phyloP scores from a whole-genome alignment of 2,797 vertebrate genomes.

The Siniperca undulata region DNA sequence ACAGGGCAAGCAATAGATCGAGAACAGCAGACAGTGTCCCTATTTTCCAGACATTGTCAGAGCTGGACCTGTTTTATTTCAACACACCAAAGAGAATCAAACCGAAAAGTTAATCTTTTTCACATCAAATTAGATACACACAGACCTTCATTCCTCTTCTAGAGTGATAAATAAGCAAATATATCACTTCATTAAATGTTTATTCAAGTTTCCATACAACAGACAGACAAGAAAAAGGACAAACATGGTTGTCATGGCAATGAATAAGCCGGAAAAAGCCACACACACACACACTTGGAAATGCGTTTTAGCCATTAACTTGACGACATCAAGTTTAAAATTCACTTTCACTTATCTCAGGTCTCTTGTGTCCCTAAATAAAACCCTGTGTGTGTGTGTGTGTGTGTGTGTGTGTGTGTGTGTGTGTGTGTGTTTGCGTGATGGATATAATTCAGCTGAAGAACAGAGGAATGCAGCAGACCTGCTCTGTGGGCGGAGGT shows the following conservation, averaged over 20 bases:
- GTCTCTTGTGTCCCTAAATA: constrained; percentile 2
- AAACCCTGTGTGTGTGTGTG: constrained; percentile 1
- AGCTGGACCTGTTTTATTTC: not conserved
- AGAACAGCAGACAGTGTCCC: not conserved
- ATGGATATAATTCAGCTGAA: constrained; percentile 19
- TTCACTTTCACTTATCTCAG: constrained; percentile 18
- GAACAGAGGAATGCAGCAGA: constrained; percentile 44
- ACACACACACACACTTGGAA: not conserved
- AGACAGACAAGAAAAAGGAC: constrained; percentile 4
- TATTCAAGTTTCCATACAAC: not conserved
- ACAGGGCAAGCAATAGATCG: constrained; percentile 3
- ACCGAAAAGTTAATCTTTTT: not conserved
- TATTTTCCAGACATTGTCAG: not conserved
- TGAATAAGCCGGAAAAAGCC: constrained; percentile 16
- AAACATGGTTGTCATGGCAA: constrained; percentile 55
- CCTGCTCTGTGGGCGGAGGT: constrained; percentile 69
- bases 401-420: constrained; percentile 3
- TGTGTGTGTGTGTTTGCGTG: constrained; percentile 1
- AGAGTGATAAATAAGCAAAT: not conserved
- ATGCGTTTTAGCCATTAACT: constrained; percentile 34
- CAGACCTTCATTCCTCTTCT: not conserved
- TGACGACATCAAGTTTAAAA: constrained; percentile 39
- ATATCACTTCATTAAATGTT: constrained; percentile 4
- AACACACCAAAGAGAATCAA: not conserved
- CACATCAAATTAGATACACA: not conserved